A percentile compares a stretch with the other conserved stretches of the same genome.
phyloP scores from a whole-genome alignment of 2,888 invertebrate genomes.

The Eurois occulta region DNA sequence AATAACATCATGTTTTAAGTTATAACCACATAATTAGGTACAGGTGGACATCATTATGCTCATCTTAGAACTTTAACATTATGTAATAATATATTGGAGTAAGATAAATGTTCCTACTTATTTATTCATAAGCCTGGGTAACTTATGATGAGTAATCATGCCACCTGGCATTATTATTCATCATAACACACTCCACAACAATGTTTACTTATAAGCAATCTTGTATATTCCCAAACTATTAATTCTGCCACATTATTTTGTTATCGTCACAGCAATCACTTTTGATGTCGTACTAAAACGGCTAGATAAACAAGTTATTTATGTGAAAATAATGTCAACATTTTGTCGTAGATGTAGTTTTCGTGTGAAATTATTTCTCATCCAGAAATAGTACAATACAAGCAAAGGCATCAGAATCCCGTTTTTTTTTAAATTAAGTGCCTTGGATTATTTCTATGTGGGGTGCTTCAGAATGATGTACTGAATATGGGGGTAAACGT shows the following conservation, averaged over 20 bases:
- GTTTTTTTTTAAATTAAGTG: no score
- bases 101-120: background rate
- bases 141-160: conserved; percentile 11
- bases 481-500: no score
- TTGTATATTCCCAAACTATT: conserved; percentile 6
- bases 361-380: background rate
- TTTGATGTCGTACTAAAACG: conserved; percentile 9
- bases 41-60: background rate
- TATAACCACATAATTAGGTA: background rate
- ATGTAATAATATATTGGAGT: background rate
- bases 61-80: background rate
- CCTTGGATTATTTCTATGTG: no score
- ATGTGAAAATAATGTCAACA: conserved; percentile 3
- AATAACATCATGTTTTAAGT: background rate
- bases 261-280: conserved; percentile 8
- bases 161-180: no score
- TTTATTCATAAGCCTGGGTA: background rate
- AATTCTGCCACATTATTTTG: background rate
- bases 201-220: conserved; percentile 12
- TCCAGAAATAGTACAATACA: conserved; percentile 1
- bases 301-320: conserved; percentile 1
- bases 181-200: conserved; percentile 12
- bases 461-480: no score
- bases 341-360: background rate
- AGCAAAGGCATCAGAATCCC: no score